Evolutionary conservation across 2,113 vertebrate genomes (phyloP), one percentile per base, ranked within the genome.

Genomic region (Triplophysa dalaica): DNA sequence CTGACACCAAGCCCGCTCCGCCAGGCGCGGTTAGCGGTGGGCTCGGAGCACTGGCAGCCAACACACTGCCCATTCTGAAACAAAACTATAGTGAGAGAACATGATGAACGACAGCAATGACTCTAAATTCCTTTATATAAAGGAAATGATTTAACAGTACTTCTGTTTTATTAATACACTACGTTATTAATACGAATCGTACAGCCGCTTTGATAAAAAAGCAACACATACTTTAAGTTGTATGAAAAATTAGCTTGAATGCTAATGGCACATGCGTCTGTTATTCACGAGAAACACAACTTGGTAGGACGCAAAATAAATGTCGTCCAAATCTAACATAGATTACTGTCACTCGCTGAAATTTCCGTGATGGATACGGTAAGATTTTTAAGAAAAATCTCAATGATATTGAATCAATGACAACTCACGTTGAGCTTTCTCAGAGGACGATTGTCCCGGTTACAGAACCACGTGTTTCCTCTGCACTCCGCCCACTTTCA

Each of bases 31-130:
- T 82, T 7, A 86, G 2, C 66, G 87, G 87, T 2, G 90, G 86
- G 90, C 85, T 88, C 12, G 93, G 92, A 68, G 92, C 91, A 76
- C 91, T 91, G 86, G 94, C 92, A 84, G 94, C 94, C 87, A 94
- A 82, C 58, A 94, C 93, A 87, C 92, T 93, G 83, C 94, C 94
- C 93, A 94, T 94, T 16, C 90, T 93, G 16, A 58, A 21, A 58
- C 54, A 58, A 17, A 9, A 58, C 8, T 8, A 56, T 16, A 19
- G 7, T 19, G 17, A 4, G 33, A 56, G 16, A 2, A 66, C 13
- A 66, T 26, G 21, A 38, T 38, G 14, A 10, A 12, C 54, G 12
- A 52, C 3, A 22, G 21, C 22, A 22, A 2, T 60, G 12, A 17
- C 7, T 8, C 8, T 8, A n/a, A 17, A 56, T 1, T 58, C 1